These are phyloP conservation scores for Pogonomyrmex californicus DNA, from an alignment of 1,140 invertebrate genomes.

Conservation along the genomic window DNA sequence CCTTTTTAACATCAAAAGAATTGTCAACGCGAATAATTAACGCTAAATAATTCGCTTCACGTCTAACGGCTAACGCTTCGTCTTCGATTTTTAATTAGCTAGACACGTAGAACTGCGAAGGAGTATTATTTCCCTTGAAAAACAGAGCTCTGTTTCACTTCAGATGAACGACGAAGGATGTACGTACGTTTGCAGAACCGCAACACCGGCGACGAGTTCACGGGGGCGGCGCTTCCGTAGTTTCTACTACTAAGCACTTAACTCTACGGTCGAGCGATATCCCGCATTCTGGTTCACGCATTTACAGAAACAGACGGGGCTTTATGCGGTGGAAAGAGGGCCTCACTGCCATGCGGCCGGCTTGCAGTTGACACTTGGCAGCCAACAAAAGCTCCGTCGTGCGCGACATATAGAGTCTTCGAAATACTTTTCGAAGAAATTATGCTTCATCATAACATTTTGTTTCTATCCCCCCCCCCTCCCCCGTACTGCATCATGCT, in stretches of 20 bases:
- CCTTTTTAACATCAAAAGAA: neutral
- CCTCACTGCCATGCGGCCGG: conserved; percentile 45
- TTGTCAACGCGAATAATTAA: conserved; percentile 1
- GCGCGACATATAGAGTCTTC: neutral
- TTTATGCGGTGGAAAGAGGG: neutral
- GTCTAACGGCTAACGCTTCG: neutral
- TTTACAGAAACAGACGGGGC: conserved; percentile 56
- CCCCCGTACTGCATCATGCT: neutral
- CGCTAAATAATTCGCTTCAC: neutral
- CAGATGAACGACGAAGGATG: neutral
- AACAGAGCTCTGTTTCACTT: conserved; percentile 28
- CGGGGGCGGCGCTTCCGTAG: conserved; percentile 23
- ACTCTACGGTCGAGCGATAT: conserved; percentile 58
- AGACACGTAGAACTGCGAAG: neutral
- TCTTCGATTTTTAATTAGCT: neutral
- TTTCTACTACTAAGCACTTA: conserved; percentile 55
- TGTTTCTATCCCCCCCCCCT: neutral
- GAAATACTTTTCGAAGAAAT: conserved; percentile 42
- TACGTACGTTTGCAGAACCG: conserved; percentile 21
- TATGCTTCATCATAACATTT: neutral
- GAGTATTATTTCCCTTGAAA: conserved; percentile 2
- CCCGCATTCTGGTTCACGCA: conserved; percentile 53
- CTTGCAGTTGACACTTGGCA: conserved; percentile 50
- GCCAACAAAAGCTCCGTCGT: neutral
- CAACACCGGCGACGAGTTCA: conserved; percentile 30